These are phyloP conservation scores for Pimephales promelas DNA, from an alignment of 2,113 vertebrate genomes.

Conservation along the genomic window DNA sequence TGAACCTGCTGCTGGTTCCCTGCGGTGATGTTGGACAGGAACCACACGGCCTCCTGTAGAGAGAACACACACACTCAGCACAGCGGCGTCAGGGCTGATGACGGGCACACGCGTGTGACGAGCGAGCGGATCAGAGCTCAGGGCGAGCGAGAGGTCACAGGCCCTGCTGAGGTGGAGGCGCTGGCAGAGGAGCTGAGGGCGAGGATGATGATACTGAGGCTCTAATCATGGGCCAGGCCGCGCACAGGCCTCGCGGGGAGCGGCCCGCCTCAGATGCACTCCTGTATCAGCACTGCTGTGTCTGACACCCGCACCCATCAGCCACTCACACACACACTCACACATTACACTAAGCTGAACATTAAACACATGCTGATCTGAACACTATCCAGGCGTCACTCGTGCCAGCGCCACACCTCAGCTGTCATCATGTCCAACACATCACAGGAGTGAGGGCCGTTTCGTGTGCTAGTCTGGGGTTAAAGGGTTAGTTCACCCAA, in stretches of 20 bases:
- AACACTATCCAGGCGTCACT: slow-evolving; percentile 61
- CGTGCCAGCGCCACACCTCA: slow-evolving; percentile 75
- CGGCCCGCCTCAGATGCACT: slow-evolving; percentile 94
- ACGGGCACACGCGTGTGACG: too few relatives aligned
- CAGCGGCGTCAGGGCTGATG: neutral
- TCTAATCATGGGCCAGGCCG: slow-evolving; percentile 86
- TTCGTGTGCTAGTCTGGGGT: too few relatives aligned
- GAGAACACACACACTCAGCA: slow-evolving; percentile 34
- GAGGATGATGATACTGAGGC: slow-evolving; percentile 73
- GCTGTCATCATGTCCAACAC: slow-evolving; percentile 85
- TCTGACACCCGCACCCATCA: slow-evolving; percentile 80
- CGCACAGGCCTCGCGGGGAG: slow-evolving; percentile 67
- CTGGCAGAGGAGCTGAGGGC: slow-evolving; percentile 73
- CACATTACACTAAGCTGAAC: neutral
- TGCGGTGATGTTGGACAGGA: slow-evolving; percentile 98
- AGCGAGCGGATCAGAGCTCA: slow-evolving; percentile 85
- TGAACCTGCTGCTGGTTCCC: slow-evolving; percentile 99
- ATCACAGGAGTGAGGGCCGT: too few relatives aligned
- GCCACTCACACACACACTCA: slow-evolving; percentile 41
- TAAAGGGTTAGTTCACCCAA: too few relatives aligned
- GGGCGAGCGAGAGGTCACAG: slow-evolving; percentile 59
- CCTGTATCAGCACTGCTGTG: slow-evolving; percentile 81
- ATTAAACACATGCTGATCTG: neutral
- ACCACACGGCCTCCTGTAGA: slow-evolving; percentile 99
- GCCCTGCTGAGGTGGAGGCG: slow-evolving; percentile 77